Evolutionary conservation across 1,140 invertebrate genomes (phyloP), one percentile per base, ranked within the genome.

Genomic region (Meloidogyne floridensis): DNA sequence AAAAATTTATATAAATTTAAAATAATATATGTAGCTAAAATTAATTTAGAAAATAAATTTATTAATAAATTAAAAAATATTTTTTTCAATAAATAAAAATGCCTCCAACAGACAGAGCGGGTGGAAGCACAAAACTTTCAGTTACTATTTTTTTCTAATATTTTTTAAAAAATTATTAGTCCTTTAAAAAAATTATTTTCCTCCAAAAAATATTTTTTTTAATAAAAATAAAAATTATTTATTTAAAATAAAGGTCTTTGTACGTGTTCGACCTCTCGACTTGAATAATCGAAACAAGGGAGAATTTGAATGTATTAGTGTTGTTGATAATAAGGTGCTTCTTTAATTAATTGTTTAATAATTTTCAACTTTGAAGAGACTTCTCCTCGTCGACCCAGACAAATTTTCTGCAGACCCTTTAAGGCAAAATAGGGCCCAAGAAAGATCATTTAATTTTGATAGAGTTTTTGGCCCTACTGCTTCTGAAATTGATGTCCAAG

Each of bases 381-480:
- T 94, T 4, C 91, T 94, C 9, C 87, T 94, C 75, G 91, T 93
- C 81, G 93, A 94, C 82, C 92, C 92, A 20, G 93, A 93, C 75
- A 90, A 88, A 13, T 93, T 93, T 78, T 92, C 92, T 82, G 92
- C 92, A 77, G 93, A 93, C 85, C 91, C 93, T 51, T 88, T 93
- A n/a, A 89, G 93, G 81, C 92, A 92, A 84, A 94, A 94, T 89
- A 90, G 93, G 77, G 92, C 91, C 32, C 87, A 88, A 87, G 93
- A 94, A 74, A 93, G 94, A 82, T 94, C 95, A 87, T 97, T 95
- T 91, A 93, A 93, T 0, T 97, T 95, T 90, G 95, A 98, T 89
- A 92, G 93, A 77, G 94, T 94, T 56, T 96, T 97, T 89, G 91
- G 92, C 84, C 90, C 90, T 1, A 85, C 83, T 73, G 70, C 74